Evolutionary conservation across 2,113 vertebrate species (phyloP).

Genomic region (Bos indicus): DNA sequence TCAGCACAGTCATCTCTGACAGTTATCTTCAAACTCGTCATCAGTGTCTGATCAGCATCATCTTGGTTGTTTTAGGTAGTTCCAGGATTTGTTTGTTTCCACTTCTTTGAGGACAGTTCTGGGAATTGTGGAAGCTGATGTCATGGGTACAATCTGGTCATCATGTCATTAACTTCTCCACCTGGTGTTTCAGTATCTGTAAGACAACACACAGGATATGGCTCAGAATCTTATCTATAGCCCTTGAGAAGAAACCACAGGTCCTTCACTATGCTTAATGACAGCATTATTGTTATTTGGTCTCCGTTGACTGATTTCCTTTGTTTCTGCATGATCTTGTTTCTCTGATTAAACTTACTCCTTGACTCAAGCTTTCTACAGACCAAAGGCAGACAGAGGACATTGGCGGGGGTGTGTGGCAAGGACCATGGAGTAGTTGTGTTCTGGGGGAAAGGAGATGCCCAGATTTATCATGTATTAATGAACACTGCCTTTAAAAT

Average conservation of each 20-base stretch:
- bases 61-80: not conserved
- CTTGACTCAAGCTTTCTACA: not conserved
- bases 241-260: not conserved
- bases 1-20: not conserved
- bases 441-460: not conserved
- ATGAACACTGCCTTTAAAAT: not conserved
- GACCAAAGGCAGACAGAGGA: not conserved
- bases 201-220: not conserved
- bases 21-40: not conserved
- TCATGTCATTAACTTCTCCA: not conserved
- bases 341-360: not conserved
- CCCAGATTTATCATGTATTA: not conserved
- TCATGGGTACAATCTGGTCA: not conserved
- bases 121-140: fast-evolving
- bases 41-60: not conserved
- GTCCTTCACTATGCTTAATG: not conserved
- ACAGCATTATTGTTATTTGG: not conserved
- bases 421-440: not conserved
- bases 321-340: not conserved
- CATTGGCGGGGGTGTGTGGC: not conserved
- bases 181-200: not conserved
- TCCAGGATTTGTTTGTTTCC: not conserved
- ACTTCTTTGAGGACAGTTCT: not conserved
- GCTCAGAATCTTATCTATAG: not conserved
- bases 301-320: not conserved